Base-by-base conservation (phyloP, 2,797 vertebrate species). In the Notolabrus celidotus region DNA sequence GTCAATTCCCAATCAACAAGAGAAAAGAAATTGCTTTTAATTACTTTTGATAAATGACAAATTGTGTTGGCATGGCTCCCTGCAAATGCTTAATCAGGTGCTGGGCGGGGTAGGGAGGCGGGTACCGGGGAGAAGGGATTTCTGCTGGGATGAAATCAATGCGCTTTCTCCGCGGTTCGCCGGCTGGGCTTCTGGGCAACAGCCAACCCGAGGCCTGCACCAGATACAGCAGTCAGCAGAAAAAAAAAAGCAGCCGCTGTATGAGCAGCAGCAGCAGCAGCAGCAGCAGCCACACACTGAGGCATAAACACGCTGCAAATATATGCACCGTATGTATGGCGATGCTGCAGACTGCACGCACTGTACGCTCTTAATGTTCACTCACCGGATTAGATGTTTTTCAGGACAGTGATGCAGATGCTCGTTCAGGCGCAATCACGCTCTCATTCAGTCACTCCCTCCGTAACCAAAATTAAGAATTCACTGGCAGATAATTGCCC, bases 11-110 rank as follows among this genome's bases (percentile, higher is more conserved):
- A 92, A 92, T 92, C 91, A 93, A 90, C 90, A 88, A 83, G 88
- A 91, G 89, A 87, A 88, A 90, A 92, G 82, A 90, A 94, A 93
- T 91, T 90, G 92, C 90, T 93, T 94, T 94, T 94, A 94, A 94
- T 93, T 93, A 94, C 92, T 93, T 93, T 91, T 93, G 92, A 93
- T 93, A 93, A 93, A 94, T 93, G 92, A 94, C 93, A 92, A 93
- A 93, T 93, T 91, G 92, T 65, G 86, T 86, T 92, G 89, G 91
- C 89, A 79, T 20, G 79, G 79, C 72, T 83, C 87, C 89, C 86
- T 52, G 82, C 72, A 49, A 89, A 86, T 61, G 86, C 90, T 91
- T 90, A 86, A 92, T 91, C 88, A 88, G 87, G 87, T 84, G 80
- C 38, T 19, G 80, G 82, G 87, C 61, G 84, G 77, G 86, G 72